Conservation (phyloP, 2,797 vertebrate species). For the Sardinella longiceps region DNA sequence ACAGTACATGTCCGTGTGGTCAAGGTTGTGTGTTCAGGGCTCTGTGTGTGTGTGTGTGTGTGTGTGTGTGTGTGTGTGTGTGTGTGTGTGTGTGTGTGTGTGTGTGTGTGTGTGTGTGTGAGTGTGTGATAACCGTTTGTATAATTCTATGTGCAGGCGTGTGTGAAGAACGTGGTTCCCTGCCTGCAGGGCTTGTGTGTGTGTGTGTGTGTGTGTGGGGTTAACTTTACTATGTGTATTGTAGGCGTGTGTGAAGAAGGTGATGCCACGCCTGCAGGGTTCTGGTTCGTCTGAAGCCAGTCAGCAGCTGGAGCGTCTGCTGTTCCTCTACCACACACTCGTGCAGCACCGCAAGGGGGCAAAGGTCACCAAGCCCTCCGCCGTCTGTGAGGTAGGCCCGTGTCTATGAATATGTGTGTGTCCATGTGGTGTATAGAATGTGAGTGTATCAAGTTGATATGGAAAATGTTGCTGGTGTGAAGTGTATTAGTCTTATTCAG, state of each 20-base stretch:
- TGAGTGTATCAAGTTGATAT: too few relatives aligned
- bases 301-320: slow-evolving; percentile 85
- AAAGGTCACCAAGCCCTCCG: slow-evolving; percentile 83
- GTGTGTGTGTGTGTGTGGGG: slow-evolving; percentile 64
- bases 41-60: background rate
- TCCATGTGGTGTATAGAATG: background rate
- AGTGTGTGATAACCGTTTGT: too few relatives aligned
- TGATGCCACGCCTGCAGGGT: slow-evolving; percentile 68
- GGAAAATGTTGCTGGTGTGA: too few relatives aligned
- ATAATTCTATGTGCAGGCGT: background rate
- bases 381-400: slow-evolving; percentile 80
- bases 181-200: slow-evolving; percentile 30
- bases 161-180: background rate
- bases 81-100: background rate
- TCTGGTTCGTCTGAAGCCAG: slow-evolving; percentile 59
- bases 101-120: background rate
- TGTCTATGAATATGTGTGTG: background rate
- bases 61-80: too few relatives aligned
- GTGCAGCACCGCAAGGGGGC: slow-evolving; percentile 81
- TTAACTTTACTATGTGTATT: background rate
- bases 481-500: too few relatives aligned
- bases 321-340: slow-evolving; percentile 83
- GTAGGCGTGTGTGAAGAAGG: slow-evolving; percentile 62
- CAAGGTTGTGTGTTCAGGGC: too few relatives aligned
- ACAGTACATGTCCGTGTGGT: too few relatives aligned